Base-by-base conservation (phyloP, 2,888 invertebrate genomes). In the Galeopsomyia nigrocyanea region DNA sequence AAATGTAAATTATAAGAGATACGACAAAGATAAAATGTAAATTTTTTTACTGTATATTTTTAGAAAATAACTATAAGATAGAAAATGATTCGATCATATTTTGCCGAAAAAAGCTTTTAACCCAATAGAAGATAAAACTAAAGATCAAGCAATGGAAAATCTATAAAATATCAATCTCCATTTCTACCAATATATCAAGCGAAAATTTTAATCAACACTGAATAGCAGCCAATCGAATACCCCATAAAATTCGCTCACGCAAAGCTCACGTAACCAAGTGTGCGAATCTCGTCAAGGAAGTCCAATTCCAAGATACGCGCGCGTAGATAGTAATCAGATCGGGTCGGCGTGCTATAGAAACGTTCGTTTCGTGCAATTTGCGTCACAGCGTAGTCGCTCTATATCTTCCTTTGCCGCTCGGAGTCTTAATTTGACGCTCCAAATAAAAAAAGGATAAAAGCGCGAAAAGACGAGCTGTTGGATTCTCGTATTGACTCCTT, bases 301-400 rank as follows among this genome's bases (percentile, higher is more conserved):
- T 68, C 46, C 46, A 51, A 66, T 66, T 50, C 51, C 39, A 39
- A 39, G 39, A 1, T 7, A 39, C 7, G 19, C 51, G 19, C 51
- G 14, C n/a, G 60, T 21, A 51, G 7, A 53, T 46, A 53, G 55
- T 68, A 68, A 68, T 68, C 53, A 61, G 46, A 61, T 61, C 61
- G 53, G 2, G 26, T 68, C 68, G 14, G 53, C 26, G 47, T 61
- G 60, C 22, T 51, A 55, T 51, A 31, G 57, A 55, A 16, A 21
- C 53, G 47, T 39, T 39, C 46, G 60, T 46, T 26, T 16, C 17
- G 60, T 39, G 60, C 53, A 58, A 68, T 68, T 67, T 67, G 61
- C 46, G 21, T 21, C 31, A n/a, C 57, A 50, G 21, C 14, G 21
- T 9, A n/a, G 50, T 55, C n/a, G 47, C 17, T 68, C 39, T 39